Evolutionary conservation across 2,797 vertebrate genomes (phyloP).

Genomic region (Enteromius fasciolatus): DNA sequence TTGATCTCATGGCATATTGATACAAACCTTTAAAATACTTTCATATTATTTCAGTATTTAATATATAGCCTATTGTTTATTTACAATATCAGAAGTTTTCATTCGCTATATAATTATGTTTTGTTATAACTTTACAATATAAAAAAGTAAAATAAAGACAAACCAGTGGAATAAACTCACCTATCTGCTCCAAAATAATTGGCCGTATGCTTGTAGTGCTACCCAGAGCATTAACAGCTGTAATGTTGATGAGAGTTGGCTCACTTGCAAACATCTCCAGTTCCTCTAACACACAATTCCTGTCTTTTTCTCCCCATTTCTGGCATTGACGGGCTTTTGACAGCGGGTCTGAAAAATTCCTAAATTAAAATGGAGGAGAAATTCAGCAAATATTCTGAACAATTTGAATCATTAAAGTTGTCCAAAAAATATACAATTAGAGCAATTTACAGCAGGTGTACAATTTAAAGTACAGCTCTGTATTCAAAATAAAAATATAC

Average conservation of each 20-base stretch:
- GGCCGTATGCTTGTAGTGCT: constrained; percentile 66
- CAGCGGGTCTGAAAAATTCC: constrained; percentile 3
- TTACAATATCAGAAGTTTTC: neutral
- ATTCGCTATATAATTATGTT: neutral
- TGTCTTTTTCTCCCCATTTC: constrained; percentile 56
- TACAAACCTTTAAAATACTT: neutral
- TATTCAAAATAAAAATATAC: neutral
- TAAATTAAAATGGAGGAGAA: constrained; percentile 13
- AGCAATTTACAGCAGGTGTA: neutral
- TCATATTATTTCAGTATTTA: too few relatives aligned
- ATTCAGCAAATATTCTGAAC: neutral
- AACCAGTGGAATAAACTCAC: constrained; percentile 61
- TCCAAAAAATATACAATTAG: neutral
- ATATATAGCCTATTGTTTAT: neutral
- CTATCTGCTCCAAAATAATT: constrained; percentile 77
- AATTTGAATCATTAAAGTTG: neutral
- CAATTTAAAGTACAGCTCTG: neutral
- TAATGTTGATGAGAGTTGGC: constrained; percentile 76
- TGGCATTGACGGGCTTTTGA: constrained; percentile 15
- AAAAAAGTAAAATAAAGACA: neutral
- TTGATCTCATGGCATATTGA: neutral
- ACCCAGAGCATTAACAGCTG: constrained; percentile 66
- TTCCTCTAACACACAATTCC: constrained; percentile 69
- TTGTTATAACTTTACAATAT: neutral
- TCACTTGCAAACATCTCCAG: constrained; percentile 69